These are phyloP conservation scores for Zosterops japonicus DNA, from an alignment of 2,113 vertebrate genomes.

Conservation along the genomic window DNA sequence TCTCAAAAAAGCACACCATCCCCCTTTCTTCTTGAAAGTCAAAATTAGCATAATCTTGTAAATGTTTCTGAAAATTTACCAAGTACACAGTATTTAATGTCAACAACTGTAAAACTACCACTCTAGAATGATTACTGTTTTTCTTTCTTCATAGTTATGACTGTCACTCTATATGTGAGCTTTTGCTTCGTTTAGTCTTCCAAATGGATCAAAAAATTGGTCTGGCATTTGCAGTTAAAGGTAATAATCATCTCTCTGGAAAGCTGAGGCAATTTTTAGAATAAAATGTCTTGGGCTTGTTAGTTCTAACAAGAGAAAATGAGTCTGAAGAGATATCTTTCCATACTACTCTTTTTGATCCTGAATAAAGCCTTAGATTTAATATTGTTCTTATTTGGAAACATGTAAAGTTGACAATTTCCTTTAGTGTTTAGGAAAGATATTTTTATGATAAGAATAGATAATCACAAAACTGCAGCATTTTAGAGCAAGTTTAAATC, in stretches of 20 bases:
- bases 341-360: not conserved
- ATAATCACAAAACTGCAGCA: not conserved
- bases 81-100: not conserved
- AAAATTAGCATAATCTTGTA: not conserved
- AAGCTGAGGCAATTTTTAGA: not conserved
- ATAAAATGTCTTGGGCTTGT: not conserved
- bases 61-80: not conserved
- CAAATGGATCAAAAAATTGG: not conserved
- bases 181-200: not conserved
- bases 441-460: not conserved
- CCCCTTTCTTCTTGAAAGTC: not conserved
- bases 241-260: not conserved
- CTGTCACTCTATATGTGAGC: not conserved
- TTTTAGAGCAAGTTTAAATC: not conserved
- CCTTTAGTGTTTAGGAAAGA: not conserved
- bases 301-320: not conserved
- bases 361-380: not conserved
- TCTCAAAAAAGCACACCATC: not conserved
- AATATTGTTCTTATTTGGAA: not conserved
- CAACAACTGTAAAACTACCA: not conserved
- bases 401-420: not conserved
- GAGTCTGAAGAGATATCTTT: not conserved
- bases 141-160: not conserved
- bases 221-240: not conserved
- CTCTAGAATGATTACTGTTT: not conserved